phyloP scores from a whole-genome alignment of 2,797 vertebrate species.

The Fistularia tabacaria region DNA sequence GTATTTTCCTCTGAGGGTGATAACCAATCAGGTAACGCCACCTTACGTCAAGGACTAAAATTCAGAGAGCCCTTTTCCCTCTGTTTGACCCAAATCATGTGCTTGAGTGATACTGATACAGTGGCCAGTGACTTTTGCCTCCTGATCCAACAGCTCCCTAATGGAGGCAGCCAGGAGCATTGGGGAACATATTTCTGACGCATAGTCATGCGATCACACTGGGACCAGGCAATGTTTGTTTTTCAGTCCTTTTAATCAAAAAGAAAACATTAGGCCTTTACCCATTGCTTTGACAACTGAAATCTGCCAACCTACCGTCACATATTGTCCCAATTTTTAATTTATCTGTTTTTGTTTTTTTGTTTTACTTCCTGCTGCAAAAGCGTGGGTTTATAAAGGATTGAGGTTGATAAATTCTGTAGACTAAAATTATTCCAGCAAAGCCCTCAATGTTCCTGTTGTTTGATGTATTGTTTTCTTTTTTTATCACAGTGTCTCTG shows the following conservation, averaged over 20 bases:
- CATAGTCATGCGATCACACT: conserved; percentile 58
- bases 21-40: no score
- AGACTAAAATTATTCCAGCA: conserved; percentile 41
- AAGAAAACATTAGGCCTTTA: conserved; percentile 64
- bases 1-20: no score
- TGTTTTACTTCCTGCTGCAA: conserved; percentile 66
- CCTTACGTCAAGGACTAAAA: conserved; percentile 27
- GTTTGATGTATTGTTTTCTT: conserved; percentile 17
- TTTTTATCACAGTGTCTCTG: conserved; percentile 1
- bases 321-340: conserved; percentile 66
- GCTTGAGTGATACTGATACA: conserved; percentile 12
- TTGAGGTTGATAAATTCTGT: conserved; percentile 42
- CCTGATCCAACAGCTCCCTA: conserved; percentile 42
- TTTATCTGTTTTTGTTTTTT: conserved; percentile 69
- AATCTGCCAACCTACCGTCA: conserved; percentile 63
- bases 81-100: conserved; percentile 20
- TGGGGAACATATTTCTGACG: conserved; percentile 55
- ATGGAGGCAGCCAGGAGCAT: conserved; percentile 43
- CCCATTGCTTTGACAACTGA: conserved; percentile 56
- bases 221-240: conserved; percentile 59
- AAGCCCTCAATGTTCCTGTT: conserved; percentile 32
- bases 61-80: conserved; percentile 24
- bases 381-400: conserved; percentile 63
- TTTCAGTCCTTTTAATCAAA: conserved; percentile 65
- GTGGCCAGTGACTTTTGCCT: conserved; percentile 27